Percentiles rank a stretch among this genome's conserved stretches.
Evolutionary conservation across 2,888 invertebrate genomes (phyloP).

Genomic region (Callinectes sapidus): DNA sequence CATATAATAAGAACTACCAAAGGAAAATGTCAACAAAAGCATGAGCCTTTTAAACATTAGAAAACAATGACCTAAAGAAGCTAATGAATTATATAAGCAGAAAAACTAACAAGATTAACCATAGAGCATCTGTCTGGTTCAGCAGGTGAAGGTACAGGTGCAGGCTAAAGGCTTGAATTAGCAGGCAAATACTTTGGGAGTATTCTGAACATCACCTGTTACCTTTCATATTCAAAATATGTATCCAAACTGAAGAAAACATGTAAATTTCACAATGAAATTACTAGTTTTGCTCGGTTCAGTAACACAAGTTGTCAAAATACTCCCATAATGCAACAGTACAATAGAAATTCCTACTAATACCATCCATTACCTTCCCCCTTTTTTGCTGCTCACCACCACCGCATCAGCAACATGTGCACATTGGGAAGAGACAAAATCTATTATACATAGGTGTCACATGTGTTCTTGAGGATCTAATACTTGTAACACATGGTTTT

Average conservation of each 20-base stretch:
- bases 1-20: background rate
- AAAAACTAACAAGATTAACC: background rate
- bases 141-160: conserved; percentile 3
- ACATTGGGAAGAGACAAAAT: conserved; percentile 34
- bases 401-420: conserved; percentile 58
- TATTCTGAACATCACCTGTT: background rate
- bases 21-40: background rate
- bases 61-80: background rate
- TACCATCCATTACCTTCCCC: conserved; percentile 60
- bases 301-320: background rate
- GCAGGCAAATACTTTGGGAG: conserved; percentile 24
- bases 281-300: background rate
- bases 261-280: background rate
- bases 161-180: background rate
- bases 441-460: conserved; percentile 3
- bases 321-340: conserved; percentile 25
- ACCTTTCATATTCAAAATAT: background rate
- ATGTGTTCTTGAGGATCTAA: background rate
- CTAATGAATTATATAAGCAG: background rate
- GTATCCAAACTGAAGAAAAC: background rate
- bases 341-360: conserved; percentile 7
- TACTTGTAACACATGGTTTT: background rate
- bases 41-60: background rate
- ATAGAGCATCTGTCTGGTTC: background rate
- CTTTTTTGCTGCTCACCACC: conserved; percentile 59